Evolutionary conservation across 2,888 invertebrate species (phyloP).

Genomic region (Limulus polyphemus): DNA sequence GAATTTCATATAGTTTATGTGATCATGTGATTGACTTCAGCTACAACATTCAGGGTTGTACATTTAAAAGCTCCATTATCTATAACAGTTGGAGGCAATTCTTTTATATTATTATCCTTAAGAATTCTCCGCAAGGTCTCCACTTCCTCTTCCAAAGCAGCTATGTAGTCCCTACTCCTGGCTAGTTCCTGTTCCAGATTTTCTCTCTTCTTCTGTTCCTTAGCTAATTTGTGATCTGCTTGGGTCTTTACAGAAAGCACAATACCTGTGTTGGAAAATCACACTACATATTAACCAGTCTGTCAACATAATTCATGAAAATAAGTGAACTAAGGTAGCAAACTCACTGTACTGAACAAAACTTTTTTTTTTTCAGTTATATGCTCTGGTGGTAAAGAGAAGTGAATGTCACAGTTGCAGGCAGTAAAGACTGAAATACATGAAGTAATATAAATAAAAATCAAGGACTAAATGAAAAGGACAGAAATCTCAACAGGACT

Average conservation of each 20-base stretch:
- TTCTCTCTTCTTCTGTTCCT: constrained; percentile 32
- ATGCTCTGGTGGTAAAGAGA: too few relatives aligned
- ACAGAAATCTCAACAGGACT: too few relatives aligned
- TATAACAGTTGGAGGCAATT: constrained; percentile 16
- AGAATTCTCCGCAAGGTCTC: constrained; percentile 34
- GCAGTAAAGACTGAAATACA: too few relatives aligned
- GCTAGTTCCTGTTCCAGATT: constrained; percentile 36
- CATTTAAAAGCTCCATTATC: constrained; percentile 2
- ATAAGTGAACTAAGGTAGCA: too few relatives aligned
- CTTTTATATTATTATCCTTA: constrained; percentile 33
- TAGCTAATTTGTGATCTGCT: constrained; percentile 34
- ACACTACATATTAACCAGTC: too few relatives aligned
- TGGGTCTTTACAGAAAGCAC: constrained; percentile 35
- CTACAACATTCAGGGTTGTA: constrained; percentile 15
- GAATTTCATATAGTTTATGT: too few relatives aligned
- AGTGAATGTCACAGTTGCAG: too few relatives aligned
- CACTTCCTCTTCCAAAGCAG: constrained; percentile 36
- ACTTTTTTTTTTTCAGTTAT: too few relatives aligned
- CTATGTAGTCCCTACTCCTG: constrained; percentile 36
- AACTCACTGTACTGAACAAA: too few relatives aligned
- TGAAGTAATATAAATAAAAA: too few relatives aligned
- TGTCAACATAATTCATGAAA: too few relatives aligned
- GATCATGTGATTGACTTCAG: constrained; percentile 14
- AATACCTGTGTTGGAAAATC: constrained; percentile 14
- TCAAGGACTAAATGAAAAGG: too few relatives aligned